phyloP scores from a whole-genome alignment of 2,888 invertebrate genomes.

The Eilema depressum region DNA sequence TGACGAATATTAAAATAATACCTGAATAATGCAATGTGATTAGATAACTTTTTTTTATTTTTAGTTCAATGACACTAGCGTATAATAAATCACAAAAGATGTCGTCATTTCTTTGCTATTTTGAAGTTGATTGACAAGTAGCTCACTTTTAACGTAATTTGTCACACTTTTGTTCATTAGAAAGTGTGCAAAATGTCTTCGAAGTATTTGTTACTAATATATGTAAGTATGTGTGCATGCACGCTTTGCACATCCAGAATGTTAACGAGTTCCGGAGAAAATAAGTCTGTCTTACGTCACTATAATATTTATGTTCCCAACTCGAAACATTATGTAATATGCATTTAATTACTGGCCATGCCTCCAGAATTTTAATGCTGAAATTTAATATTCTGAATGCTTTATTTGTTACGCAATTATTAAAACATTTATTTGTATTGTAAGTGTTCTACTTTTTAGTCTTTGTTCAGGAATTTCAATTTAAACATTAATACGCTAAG shows the following conservation, averaged over 20 bases:
- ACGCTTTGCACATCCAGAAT: constrained; percentile 63
- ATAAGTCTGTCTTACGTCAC: constrained; percentile 63
- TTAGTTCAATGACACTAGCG: background rate
- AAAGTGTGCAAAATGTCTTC: constrained; percentile 38
- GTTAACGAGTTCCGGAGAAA: constrained; percentile 79
- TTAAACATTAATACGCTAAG: no score
- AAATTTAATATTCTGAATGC: constrained; percentile 7
- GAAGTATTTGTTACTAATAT: constrained; percentile 20
- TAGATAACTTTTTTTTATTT: background rate
- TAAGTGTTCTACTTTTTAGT: background rate
- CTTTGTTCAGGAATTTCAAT: no score
- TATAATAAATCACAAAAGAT: background rate
- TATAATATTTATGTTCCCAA: constrained; percentile 15
- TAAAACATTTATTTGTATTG: background rate
- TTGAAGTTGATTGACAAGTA: background rate
- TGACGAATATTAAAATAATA: no score
- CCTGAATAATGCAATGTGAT: no score
- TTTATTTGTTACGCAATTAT: constrained; percentile 1
- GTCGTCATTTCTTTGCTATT: background rate
- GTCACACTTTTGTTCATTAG: constrained; percentile 24
- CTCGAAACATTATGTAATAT: constrained; percentile 40
- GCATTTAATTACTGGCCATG: constrained; percentile 39
- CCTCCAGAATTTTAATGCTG: constrained; percentile 49
- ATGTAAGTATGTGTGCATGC: constrained; percentile 28
- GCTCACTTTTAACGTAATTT: background rate